phyloP scores from a whole-genome alignment of 2,888 invertebrate genomes.

The Calameuta filiformis region DNA sequence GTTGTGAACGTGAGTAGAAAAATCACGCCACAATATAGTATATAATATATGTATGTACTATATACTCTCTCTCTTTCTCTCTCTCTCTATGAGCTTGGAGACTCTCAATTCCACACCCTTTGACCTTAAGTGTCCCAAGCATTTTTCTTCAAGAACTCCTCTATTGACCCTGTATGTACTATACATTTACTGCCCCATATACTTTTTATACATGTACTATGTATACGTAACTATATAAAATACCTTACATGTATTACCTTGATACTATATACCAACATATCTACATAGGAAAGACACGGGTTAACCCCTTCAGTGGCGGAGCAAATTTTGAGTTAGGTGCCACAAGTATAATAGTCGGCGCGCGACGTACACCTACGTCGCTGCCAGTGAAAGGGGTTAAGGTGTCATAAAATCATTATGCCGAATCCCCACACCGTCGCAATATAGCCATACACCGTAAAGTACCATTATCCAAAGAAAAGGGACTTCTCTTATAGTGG shows the following conservation, averaged over 20 bases:
- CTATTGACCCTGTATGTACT: background rate
- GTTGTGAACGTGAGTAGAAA: no score
- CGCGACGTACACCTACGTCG: no score
- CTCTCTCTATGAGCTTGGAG: background rate
- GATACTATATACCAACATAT: background rate
- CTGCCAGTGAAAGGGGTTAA: no score
- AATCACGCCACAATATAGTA: no score
- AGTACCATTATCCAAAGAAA: background rate
- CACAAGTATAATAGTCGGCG: no score
- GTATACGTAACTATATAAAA: background rate
- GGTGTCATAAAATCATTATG: background rate
- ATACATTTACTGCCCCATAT: background rate
- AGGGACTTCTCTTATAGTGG: background rate
- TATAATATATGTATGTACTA: no score
- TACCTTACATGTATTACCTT: background rate
- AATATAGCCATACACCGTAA: background rate
- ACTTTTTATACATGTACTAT: background rate
- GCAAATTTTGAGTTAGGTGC: no score
- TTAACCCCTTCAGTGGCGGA: no score
- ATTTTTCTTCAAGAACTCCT: background rate
- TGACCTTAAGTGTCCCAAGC: background rate
- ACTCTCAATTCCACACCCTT: background rate
- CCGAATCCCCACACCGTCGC: background rate
- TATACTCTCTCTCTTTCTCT: background rate
- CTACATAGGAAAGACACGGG: background rate